phyloP scores from a whole-genome alignment of 2,113 vertebrate species.

The Myxocyprinus asiaticus region DNA sequence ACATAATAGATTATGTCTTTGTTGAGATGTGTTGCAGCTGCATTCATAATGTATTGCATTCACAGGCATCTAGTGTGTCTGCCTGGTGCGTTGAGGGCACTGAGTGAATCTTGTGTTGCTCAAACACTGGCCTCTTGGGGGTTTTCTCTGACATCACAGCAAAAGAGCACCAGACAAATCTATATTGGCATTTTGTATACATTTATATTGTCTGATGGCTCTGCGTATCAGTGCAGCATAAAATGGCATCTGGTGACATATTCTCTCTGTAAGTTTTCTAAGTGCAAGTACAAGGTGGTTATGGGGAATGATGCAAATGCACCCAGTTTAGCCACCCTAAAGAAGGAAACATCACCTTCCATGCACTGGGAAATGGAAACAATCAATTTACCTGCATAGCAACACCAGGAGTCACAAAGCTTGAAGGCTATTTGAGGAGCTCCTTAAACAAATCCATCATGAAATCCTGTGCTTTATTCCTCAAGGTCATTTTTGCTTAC shows the following conservation, averaged over 20 bases:
- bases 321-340: background rate
- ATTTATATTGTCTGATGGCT: constrained; percentile 32
- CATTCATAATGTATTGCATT: constrained; percentile 45
- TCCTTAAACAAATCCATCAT: constrained; percentile 2
- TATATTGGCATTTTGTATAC: constrained; percentile 40
- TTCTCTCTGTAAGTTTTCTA: background rate
- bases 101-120: constrained; percentile 26
- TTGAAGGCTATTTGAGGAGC: constrained; percentile 15
- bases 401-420: background rate
- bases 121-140: constrained; percentile 22
- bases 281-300: background rate
- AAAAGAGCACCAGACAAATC: constrained; percentile 36
- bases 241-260: constrained; percentile 16
- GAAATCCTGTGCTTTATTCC: too few species aligned
- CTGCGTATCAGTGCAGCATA: background rate
- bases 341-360: background rate
- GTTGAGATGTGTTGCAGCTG: constrained; percentile 42
- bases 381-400: background rate
- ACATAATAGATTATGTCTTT: constrained; percentile 52
- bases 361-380: background rate
- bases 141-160: constrained; percentile 38
- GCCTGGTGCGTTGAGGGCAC: constrained; percentile 20
- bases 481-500: constrained; percentile 22
- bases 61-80: constrained; percentile 32
- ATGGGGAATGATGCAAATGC: too few species aligned